Evolutionary conservation across 2,888 invertebrate genomes (phyloP).

Genomic region (Spicauda simplicius): DNA sequence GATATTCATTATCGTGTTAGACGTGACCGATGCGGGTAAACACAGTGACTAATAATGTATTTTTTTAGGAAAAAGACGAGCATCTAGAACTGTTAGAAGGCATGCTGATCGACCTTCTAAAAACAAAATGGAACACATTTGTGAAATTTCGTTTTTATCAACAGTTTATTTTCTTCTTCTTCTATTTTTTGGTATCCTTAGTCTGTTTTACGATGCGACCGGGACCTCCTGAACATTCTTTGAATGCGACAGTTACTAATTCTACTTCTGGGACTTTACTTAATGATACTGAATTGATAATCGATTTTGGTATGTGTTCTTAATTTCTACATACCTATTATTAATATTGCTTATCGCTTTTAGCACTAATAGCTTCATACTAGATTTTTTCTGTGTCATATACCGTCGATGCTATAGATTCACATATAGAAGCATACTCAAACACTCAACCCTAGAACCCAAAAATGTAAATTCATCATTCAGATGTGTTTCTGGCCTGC

Average conservation of each 20-base stretch:
- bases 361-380: too few species aligned
- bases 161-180: slow-evolving; percentile 95
- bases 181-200: slow-evolving; percentile 95
- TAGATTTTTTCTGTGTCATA: too few species aligned
- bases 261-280: slow-evolving; percentile 56
- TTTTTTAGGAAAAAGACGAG: slow-evolving; percentile 93
- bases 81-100: slow-evolving; percentile 98
- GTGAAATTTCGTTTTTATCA: slow-evolving; percentile 97
- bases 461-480: too few species aligned
- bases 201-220: slow-evolving; percentile 96
- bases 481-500: too few species aligned
- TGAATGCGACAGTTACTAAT: slow-evolving; percentile 67
- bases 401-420: too few species aligned
- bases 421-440: too few species aligned
- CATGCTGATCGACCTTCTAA: slow-evolving; percentile 95
- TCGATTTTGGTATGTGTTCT: slow-evolving; percentile 56
- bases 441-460: too few species aligned
- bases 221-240: slow-evolving; percentile 87
- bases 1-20: too few species aligned
- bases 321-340: neutral
- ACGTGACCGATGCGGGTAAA: too few species aligned
- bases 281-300: slow-evolving; percentile 64
- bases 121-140: slow-evolving; percentile 99
- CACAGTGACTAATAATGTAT: too few species aligned
- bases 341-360: too few species aligned